These are phyloP conservation scores for Anguilla japonica DNA, from an alignment of 2,113 vertebrate species.

Conservation along the genomic window DNA sequence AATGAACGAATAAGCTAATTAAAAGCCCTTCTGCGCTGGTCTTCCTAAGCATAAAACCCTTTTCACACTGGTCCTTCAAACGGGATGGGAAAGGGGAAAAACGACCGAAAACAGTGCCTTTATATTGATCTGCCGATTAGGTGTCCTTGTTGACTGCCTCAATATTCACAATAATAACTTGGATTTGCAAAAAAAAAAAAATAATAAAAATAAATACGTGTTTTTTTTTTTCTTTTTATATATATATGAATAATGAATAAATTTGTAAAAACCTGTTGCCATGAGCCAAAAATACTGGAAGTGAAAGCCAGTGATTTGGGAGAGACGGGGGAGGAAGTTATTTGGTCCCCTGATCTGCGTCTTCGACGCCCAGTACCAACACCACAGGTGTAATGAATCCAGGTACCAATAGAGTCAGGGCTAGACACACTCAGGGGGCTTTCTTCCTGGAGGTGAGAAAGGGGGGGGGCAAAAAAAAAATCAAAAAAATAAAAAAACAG, in stretches of 20 bases:
- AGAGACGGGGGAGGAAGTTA: slow-evolving; percentile 95
- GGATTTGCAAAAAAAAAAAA: slow-evolving; percentile 76
- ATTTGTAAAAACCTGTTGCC: slow-evolving; percentile 96
- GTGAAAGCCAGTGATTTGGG: slow-evolving; percentile 98
- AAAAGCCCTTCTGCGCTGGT: not conserved
- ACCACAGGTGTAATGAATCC: slow-evolving; percentile 94
- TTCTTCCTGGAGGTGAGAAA: slow-evolving; percentile 93
- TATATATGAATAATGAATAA: slow-evolving; percentile 82
- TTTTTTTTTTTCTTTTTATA: not conserved
- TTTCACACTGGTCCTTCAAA: not conserved
- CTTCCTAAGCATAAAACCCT: not conserved
- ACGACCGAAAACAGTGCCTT: slow-evolving; percentile 33
- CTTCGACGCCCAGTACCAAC: slow-evolving; percentile 94
- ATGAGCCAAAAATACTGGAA: slow-evolving; percentile 98
- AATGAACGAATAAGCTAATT: not conserved
- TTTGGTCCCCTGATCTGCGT: slow-evolving; percentile 97
- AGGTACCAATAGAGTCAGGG: slow-evolving; percentile 93
- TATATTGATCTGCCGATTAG: slow-evolving; percentile 75
- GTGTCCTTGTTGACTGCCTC: slow-evolving; percentile 82
- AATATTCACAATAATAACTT: slow-evolving; percentile 59
- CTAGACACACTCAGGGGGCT: slow-evolving; percentile 97
- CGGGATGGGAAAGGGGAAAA: not conserved
- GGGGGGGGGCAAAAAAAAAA: slow-evolving; percentile 59
- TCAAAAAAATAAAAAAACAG: slow-evolving; percentile 58
- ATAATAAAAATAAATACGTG: slow-evolving; percentile 47